Percentiles rank a stretch among this genome's conserved stretches.
Evolutionary conservation across 2,888 invertebrate species (phyloP).

Genomic region (Cantharis flavilabris): DNA sequence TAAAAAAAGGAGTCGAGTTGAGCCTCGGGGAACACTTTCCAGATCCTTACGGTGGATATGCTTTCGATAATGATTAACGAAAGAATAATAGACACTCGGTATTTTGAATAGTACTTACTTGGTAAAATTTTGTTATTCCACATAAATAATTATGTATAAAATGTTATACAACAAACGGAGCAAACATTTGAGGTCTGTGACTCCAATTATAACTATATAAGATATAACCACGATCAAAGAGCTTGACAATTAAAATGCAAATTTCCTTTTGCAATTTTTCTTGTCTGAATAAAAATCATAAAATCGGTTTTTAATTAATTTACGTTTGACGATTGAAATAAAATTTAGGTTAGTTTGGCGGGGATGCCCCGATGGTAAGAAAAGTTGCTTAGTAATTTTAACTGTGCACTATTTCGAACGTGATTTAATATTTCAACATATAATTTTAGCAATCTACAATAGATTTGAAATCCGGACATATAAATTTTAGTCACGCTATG

Average conservation of each 20-base stretch:
- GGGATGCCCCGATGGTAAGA: not conserved
- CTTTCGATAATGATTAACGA: not conserved
- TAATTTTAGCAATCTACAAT: constrained; percentile 2
- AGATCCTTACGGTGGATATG: not conserved
- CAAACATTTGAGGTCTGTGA: not conserved
- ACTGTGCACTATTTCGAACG: not conserved
- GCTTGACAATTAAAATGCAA: not conserved
- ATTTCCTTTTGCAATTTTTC: not conserved
- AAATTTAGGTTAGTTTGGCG: not conserved
- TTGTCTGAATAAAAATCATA: not conserved
- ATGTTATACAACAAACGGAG: not conserved
- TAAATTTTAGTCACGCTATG: constrained; percentile 11
- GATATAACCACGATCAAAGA: not conserved
- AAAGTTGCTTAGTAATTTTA: not conserved
- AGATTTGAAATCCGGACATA: constrained; percentile 4
- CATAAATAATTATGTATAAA: not conserved
- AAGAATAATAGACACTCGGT: not conserved
- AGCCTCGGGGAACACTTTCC: not conserved
- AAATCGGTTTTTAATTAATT: not conserved
- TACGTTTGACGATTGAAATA: not conserved
- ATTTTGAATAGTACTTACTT: not conserved
- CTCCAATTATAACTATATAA: not conserved
- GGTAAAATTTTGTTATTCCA: not conserved
- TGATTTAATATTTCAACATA: not conserved
- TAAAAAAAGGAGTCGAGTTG: not conserved